Evolutionary conservation across 1,140 invertebrate genomes (phyloP).

Genomic region (Drosophila lini): DNA sequence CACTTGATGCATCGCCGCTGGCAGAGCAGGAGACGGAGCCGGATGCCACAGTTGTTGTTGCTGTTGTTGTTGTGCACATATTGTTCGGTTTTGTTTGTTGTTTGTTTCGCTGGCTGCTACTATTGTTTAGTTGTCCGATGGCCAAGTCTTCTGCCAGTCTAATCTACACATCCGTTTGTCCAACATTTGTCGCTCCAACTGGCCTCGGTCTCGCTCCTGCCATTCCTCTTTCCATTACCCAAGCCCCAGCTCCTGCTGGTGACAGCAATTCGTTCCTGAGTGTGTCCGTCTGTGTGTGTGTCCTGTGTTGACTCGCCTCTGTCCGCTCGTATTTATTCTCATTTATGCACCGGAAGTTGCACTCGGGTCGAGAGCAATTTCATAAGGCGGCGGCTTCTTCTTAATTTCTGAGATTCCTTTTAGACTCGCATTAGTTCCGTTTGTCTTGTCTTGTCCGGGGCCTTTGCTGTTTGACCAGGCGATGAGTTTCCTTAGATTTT

Average conservation of each 20-base stretch:
- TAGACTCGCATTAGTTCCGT: constrained; percentile 71
- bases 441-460: constrained; percentile 54
- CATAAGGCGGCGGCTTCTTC: constrained; percentile 61
- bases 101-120: constrained; percentile 54
- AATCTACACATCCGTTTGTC: constrained; percentile 79
- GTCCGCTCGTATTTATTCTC: constrained; percentile 68
- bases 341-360: constrained; percentile 80
- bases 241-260: constrained; percentile 44
- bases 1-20: constrained; percentile 69
- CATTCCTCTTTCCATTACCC: background rate
- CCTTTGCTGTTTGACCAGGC: constrained; percentile 28
- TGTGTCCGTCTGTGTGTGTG: constrained; percentile 12
- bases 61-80: constrained; percentile 64
- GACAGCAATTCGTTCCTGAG: constrained; percentile 53
- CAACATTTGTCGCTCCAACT: constrained; percentile 70
- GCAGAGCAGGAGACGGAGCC: constrained; percentile 44
- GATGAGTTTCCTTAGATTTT: constrained; percentile 58
- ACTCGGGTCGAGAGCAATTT: constrained; percentile 53
- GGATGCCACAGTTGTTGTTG: constrained; percentile 37
- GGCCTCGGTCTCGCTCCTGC: constrained; percentile 9
- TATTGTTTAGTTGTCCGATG: constrained; percentile 69
- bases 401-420: constrained; percentile 66
- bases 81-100: constrained; percentile 60
- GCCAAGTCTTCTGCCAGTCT: constrained; percentile 58
- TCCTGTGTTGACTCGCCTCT: constrained; percentile 33